Base-by-base conservation (phyloP, 2,797 vertebrate genomes). In the Anabas testudineus region DNA sequence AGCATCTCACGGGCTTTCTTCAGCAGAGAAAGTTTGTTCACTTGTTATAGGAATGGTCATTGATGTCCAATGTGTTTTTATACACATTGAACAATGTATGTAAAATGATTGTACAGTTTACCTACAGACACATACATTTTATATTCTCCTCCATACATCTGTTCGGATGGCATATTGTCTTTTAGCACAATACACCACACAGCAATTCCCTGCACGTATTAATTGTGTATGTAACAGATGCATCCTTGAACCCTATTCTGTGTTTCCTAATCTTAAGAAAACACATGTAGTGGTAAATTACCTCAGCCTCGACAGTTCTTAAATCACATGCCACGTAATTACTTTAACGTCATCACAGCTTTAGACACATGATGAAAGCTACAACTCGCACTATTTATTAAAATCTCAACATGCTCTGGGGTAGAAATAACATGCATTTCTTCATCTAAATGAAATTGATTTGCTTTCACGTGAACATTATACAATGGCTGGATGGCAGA, bases 71-170 rank as follows among this genome's bases (percentile, higher is more conserved):
- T n/a, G n/a, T n/a, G n/a, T n/a, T 32, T 32, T 4, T 32, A 4
- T 32, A 32, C 8, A 32, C 8, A 4, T 4, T 32, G 8, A 4
- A 32, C 8, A 32, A 30, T 32, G 30, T 32, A 5, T 64, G 18
- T 63, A n/a, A n/a, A n/a, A n/a, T 53, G 45, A 24, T 46, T 54
- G 19, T 64, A 37, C 7, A 18, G 15, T 55, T 66, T 56, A 5
- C 3, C 18, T 47, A 2, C n/a, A 8, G 41, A 36, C 15, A 36
- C 15, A n/a, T 19, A 30, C 24, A 22, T 43, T 15, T 26, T 5
- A 37, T 4, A 10, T 24, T 34, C 39, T 37, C 14, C 32, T 32
- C 8, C n/a, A n/a, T n/a, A n/a, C n/a, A n/a, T n/a, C n/a, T n/a
- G n/a, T n/a, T n/a, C n/a, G n/a, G n/a, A n/a, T n/a, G n/a, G n/a